Base-by-base conservation (phyloP, 2,888 invertebrate species). In the Philopedon plagiatum region DNA sequence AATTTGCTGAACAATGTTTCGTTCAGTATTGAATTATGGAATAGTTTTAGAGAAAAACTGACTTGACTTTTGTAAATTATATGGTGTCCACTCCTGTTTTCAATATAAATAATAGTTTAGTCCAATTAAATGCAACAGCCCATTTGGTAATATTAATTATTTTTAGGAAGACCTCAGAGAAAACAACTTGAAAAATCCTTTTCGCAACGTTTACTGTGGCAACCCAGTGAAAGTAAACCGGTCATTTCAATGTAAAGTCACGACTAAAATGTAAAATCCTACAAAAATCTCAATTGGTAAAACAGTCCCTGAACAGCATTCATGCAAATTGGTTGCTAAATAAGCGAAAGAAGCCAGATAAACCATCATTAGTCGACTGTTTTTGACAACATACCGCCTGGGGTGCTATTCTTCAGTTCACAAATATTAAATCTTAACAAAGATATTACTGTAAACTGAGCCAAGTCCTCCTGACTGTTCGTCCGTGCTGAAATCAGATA, bases 261-360 rank as follows among this genome's bases (percentile, higher is more conserved):
- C 65, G 65, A 46, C 23, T 29, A 13, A 32, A 23, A 26, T 18
- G 54, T 1, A 26, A 39, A 2, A n/a, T n/a, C n/a, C n/a, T n/a
- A n/a, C n/a, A 26, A 64, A 62, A 63, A 51, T 32, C 51, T 26
- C 15, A 32, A 29, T 63, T n/a, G 32, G 46, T 66, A 57, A 66
- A 66, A 66, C 57, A 46, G 34, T 44, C 56, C 57, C 57, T 57
- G 58, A 66, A 66, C 46, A 57, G 65, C 57, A 66, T 57, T 44
- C 18, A 46, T 44, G 54, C 64, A 64, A 64, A 64, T 64, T 64
- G 64, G 64, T 64, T 18, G 39, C 64, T 56, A 64, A 64, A 64
- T 39, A 64, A 64, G 65, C 32, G 29, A 32, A 66, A 57, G 29
- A 19, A 54, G 34, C 65, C 46, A 66, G 65, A 66, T 66, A 66